Evolutionary conservation across 2,797 vertebrate genomes (phyloP), one percentile per base, ranked within the genome.

Genomic region (Limosa lapponica): DNA sequence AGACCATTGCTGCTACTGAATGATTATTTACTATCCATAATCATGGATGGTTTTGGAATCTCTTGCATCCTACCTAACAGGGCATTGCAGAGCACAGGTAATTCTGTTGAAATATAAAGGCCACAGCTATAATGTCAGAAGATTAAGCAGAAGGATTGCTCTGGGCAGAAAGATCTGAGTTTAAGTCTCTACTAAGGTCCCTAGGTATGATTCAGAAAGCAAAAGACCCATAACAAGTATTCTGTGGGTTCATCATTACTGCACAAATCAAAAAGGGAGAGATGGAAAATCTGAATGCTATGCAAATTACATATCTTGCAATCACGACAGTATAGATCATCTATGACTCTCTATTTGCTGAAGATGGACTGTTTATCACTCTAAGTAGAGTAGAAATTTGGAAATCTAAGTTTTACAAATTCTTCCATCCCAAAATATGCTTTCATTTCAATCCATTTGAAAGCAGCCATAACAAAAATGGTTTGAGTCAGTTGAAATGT

Each of bases 401-500:
- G 66, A 96, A 95, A 88, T 90, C 79, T 72, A 83, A 89, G 59
- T 83, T 90, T 92, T 94, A 37, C 3, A 70, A 59, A 95, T 91
- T 93, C 66, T 87, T 83, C 55, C 66, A 77, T 75, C 93, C 55
- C 9, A 55, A 96, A 88, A 90, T 88, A 82, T 91, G 87, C 88
- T 95, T 95, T 94, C 62, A 79, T 93, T 96, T 95, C 77, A 57
- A 75, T 79, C 54, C 9, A 1, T 89, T 79, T 90, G 70, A 93
- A 93, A 90, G 75, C 61, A 94, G 94, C 73, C 95, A 93, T 95
- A 95, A 95, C 82, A 97, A 89, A 95, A 94, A 46, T 90, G 54
- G 58, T 81, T 95, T 88, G 51, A 86, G 77, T 59, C 91, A 69
- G 70, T 54, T 81, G 55, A 93, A 95, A 94, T 46, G 51, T 90